Evolutionary conservation across 2,888 invertebrate species (phyloP), one percentile per base, ranked within the genome.

Genomic region (Osmoderma eremita): DNA sequence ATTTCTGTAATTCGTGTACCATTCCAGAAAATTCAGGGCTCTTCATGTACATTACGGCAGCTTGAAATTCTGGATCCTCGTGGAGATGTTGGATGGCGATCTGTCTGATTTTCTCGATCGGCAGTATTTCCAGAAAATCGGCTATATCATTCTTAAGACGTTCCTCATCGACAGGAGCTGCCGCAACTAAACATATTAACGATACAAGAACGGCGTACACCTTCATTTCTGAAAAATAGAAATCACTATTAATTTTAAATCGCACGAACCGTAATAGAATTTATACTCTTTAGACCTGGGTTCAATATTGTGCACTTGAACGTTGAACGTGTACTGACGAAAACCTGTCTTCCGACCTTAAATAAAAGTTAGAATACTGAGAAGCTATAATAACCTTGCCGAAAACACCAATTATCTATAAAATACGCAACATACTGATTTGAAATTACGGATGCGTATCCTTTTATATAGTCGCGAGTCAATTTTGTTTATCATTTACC

Each of bases 31-130:
- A 76, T 67, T 74, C 75, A 8, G 56, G 38, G n/a, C 73, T 68
- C 71, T 75, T 72, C 42, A 76, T 50, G 61, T 75, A 76, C 4
- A 51, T 30, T 1, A 76, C 51, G 20, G 71, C 71, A 18, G 69
- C 69, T 30, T 69, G 63, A 22, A 75, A 70, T 65, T 74, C 73
- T 10, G 65, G 63, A 58, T 76, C 75, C 45, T 67, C 72, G 18
- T 69, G 54, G 4, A 72, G 41, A 65, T 75, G 72, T 51, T 73
- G 66, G 15, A 73, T 58, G 38, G 69, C 68, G 13, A 76, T 71
- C 12, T 53, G 70, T 50, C 65, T 70, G 39, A 76, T 63, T 41
- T 72, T 69, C 15, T 74, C 72, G 45, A 69, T 48, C 12, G 76
- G 76, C 18, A 76, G 69, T 2, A 75, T 50, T 13, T 69, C 67